Evolutionary conservation across 2,113 vertebrate species (phyloP).

Genomic region (Dicrurus megarhynchus): DNA sequence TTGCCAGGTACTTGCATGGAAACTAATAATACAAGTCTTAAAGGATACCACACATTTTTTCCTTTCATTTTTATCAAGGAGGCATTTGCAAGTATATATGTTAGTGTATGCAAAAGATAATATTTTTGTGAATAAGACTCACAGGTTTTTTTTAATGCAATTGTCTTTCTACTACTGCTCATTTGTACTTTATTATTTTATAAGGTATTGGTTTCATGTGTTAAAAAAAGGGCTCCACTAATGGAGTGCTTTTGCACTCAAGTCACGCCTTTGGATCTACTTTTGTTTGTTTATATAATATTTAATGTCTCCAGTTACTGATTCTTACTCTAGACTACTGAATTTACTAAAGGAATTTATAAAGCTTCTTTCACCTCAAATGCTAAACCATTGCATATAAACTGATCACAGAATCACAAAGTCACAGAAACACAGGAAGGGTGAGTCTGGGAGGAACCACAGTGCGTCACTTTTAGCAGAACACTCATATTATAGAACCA

Average conservation of each 20-base stretch:
- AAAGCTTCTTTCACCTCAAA: not conserved
- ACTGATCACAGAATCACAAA: not conserved
- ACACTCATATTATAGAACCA: not conserved
- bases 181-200: not conserved
- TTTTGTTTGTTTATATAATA: not conserved
- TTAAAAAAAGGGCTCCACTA: not conserved
- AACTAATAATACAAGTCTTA: not conserved
- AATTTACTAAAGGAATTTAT: not conserved
- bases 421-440: not conserved
- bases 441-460: not conserved
- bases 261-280: not conserved
- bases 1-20: not conserved
- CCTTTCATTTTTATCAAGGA: not conserved
- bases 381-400: not conserved
- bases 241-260: not conserved
- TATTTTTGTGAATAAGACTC: not conserved
- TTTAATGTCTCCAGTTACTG: not conserved
- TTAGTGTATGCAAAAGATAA: not conserved
- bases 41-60: not conserved
- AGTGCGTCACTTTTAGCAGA: not conserved
- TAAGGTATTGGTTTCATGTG: not conserved
- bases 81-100: not conserved
- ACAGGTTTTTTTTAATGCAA: rapidly evolving
- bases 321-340: not conserved
- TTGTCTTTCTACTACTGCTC: not conserved